phyloP scores from a whole-genome alignment of 2,888 invertebrate species.

The Tenthredo scrophulariae region DNA sequence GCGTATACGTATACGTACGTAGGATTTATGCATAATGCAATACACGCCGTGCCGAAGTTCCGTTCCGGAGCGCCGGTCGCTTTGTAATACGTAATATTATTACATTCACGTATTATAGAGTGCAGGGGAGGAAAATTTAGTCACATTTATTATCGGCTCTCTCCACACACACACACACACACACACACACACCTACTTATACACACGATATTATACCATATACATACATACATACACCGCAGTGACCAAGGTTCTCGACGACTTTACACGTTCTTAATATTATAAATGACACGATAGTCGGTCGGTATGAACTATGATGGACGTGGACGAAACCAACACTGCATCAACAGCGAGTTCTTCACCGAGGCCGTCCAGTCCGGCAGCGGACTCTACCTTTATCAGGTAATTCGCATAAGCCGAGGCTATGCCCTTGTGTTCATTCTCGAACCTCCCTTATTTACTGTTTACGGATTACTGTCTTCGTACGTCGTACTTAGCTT shows the following conservation, averaged over 20 bases:
- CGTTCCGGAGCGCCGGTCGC: neutral
- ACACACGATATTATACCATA: neutral
- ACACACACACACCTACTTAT: neutral
- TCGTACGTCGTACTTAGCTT: neutral
- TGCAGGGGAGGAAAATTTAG: neutral
- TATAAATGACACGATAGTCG: conserved; percentile 21
- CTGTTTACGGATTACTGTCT: neutral
- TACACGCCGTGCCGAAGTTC: neutral
- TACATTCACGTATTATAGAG: conserved; percentile 4
- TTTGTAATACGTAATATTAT: conserved; percentile 2
- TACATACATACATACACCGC: neutral
- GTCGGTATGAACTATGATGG: conserved; percentile 76
- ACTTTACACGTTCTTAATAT: neutral
- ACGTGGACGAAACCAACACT: conserved; percentile 76
- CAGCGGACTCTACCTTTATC: conserved; percentile 75
- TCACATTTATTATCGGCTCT: neutral
- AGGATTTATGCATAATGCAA: neutral
- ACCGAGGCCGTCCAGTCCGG: conserved; percentile 75
- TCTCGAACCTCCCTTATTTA: neutral
- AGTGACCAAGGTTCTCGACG: neutral
- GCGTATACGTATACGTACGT: neutral
- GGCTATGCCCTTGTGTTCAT: neutral
- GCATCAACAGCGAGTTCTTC: conserved; percentile 76
- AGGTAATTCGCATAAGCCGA: conserved; percentile 65
- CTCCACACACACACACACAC: neutral